Conservation (phyloP, 2,113 vertebrate genomes). For the Leucopsar rothschildi region DNA sequence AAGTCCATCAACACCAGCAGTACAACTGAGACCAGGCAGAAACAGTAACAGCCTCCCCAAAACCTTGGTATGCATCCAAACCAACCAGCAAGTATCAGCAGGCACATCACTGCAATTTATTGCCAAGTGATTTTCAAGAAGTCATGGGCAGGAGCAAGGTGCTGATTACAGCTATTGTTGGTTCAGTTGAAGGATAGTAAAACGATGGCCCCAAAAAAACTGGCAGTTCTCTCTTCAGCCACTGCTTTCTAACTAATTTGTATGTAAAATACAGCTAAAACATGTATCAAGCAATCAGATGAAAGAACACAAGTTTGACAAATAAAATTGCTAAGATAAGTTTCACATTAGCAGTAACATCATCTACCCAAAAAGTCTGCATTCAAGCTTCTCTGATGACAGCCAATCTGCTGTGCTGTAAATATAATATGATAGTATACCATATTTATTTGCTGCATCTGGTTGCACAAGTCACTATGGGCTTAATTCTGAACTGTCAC, state of each 20-base stretch:
- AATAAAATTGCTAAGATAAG: neutral
- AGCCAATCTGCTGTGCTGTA: neutral
- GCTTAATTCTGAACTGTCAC: conserved; percentile 19
- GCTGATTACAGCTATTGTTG: neutral
- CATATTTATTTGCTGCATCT: conserved; percentile 41
- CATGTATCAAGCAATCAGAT: neutral
- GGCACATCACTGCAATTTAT: neutral
- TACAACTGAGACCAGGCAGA: neutral
- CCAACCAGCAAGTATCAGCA: neutral
- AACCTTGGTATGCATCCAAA: neutral
- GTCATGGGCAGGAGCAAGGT: neutral
- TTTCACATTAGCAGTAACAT: neutral
- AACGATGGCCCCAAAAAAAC: neutral
- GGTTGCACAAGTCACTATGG: conserved; percentile 15
- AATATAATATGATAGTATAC: neutral
- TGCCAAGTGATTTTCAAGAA: neutral
- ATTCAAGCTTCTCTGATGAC: neutral
- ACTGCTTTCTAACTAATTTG: neutral
- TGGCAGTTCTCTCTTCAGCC: neutral
- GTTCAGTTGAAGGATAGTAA: neutral
- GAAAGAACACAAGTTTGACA: neutral
- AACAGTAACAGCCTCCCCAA: neutral
- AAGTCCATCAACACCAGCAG: neutral
- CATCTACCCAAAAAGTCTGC: neutral
- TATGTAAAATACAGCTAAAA: neutral